A percentile compares a stretch with the other conserved stretches of the same genome.
These are phyloP conservation scores for Lagocephalus sceleratus DNA, from an alignment of 2,797 vertebrate species.

Conservation along the genomic window DNA sequence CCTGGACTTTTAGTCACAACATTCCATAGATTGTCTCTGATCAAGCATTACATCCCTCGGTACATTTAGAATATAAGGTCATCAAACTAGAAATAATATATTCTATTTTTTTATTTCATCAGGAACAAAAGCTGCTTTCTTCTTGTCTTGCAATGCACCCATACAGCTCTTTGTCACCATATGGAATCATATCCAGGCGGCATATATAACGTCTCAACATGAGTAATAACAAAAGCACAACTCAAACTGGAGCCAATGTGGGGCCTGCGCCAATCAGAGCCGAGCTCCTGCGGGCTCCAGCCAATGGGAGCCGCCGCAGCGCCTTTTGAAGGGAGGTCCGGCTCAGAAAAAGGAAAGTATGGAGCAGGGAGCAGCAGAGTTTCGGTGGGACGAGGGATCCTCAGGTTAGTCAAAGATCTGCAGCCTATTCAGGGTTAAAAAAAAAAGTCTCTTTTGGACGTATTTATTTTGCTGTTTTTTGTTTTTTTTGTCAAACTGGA, in stretches of 20 bases:
- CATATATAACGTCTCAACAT: slow-evolving; percentile 71
- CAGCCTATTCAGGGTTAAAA: background rate
- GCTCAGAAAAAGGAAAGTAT: slow-evolving; percentile 48
- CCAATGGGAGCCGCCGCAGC: slow-evolving; percentile 63
- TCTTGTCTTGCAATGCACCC: background rate
- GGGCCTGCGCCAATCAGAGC: slow-evolving; percentile 63
- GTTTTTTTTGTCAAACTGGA: background rate
- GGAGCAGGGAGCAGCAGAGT: slow-evolving; percentile 22
- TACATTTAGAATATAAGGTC: too few species aligned
- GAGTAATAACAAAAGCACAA: slow-evolving; percentile 73
- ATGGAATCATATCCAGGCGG: slow-evolving; percentile 26
- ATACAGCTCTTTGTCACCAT: slow-evolving; percentile 22
- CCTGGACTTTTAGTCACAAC: too few species aligned
- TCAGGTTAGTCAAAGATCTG: background rate
- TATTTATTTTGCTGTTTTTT: background rate
- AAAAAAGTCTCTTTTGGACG: background rate
- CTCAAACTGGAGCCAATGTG: slow-evolving; percentile 69
- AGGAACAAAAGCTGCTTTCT: slow-evolving; percentile 1
- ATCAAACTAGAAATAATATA: too few species aligned
- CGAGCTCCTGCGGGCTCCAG: slow-evolving; percentile 33
- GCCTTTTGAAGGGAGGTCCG: slow-evolving; percentile 71
- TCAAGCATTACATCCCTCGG: too few species aligned
- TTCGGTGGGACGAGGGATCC: background rate
- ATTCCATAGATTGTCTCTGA: too few species aligned
- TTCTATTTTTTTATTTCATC: background rate